Evolutionary conservation across 2,113 vertebrate genomes (phyloP).

Genomic region (Pluvianellus socialis): DNA sequence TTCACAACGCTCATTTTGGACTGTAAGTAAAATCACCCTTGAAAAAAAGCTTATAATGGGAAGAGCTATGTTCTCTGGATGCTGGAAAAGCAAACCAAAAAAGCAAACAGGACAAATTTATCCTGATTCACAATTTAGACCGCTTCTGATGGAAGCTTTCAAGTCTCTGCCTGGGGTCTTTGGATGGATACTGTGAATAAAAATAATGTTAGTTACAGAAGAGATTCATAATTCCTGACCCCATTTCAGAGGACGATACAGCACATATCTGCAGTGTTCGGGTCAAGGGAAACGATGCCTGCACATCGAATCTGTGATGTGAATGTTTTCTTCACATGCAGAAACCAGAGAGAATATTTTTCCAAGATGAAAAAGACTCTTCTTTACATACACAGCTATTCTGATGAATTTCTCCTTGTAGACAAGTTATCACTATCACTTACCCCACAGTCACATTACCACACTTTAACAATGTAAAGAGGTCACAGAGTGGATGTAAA

Average conservation of each 20-base stretch:
- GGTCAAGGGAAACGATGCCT: neutral
- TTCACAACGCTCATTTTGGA: slow-evolving; percentile 58
- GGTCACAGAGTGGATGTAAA: neutral
- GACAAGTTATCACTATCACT: neutral
- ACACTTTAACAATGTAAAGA: neutral
- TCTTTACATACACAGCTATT: neutral
- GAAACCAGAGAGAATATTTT: neutral
- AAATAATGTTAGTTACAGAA: neutral
- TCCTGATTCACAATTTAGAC: neutral
- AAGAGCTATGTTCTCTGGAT: neutral
- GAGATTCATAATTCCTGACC: neutral
- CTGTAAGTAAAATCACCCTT: slow-evolving; percentile 40
- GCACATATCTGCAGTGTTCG: neutral
- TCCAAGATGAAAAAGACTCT: neutral
- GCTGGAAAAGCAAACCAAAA: neutral
- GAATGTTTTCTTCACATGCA: neutral
- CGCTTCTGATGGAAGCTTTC: neutral
- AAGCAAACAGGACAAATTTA: neutral
- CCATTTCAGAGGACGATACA: neutral
- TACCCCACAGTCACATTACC: neutral
- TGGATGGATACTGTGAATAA: neutral
- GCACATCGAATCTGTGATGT: neutral
- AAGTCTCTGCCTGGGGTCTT: neutral
- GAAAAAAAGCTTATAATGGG: slow-evolving; percentile 41
- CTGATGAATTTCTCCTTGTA: neutral